These are phyloP conservation scores for Eidolon dupreanum DNA, from an alignment of 2,797 vertebrate species.

Conservation along the genomic window DNA sequence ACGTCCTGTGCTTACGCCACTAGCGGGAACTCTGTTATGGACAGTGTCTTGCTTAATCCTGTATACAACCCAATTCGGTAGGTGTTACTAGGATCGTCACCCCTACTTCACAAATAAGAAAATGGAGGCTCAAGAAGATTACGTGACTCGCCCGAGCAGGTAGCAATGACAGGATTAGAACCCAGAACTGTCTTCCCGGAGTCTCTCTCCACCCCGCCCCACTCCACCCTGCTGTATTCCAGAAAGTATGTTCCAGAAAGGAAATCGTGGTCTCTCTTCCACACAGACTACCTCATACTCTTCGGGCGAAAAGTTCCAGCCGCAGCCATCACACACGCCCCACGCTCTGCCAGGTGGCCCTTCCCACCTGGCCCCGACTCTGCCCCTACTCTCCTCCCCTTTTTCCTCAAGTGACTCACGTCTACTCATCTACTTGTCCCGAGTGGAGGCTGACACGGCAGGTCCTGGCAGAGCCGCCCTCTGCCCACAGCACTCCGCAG, in stretches of 20 bases:
- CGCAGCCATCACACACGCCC: neutral
- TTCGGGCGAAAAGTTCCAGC: neutral
- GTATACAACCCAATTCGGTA: neutral
- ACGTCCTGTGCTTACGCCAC: neutral
- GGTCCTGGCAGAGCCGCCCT: neutral
- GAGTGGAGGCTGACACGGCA: neutral
- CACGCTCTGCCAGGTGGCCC: neutral
- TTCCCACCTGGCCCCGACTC: neutral
- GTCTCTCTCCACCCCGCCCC: neutral
- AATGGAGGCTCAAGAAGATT: neutral
- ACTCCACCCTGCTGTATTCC: neutral
- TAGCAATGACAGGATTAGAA: neutral
- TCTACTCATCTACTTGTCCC: neutral
- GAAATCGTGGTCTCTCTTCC: neutral
- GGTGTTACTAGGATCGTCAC: too few species aligned
- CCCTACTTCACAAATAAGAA: neutral
- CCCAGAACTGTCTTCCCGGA: neutral
- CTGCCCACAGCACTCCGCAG: neutral
- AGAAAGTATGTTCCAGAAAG: neutral
- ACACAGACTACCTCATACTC: neutral
- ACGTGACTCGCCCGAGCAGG: neutral
- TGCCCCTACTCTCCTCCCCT: neutral
- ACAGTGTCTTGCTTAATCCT: neutral
- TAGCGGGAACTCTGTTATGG: rapidly evolving
- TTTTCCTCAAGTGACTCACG: neutral